Conservation (phyloP, 2,113 vertebrate species). For the Cheirogaleus medius region DNA sequence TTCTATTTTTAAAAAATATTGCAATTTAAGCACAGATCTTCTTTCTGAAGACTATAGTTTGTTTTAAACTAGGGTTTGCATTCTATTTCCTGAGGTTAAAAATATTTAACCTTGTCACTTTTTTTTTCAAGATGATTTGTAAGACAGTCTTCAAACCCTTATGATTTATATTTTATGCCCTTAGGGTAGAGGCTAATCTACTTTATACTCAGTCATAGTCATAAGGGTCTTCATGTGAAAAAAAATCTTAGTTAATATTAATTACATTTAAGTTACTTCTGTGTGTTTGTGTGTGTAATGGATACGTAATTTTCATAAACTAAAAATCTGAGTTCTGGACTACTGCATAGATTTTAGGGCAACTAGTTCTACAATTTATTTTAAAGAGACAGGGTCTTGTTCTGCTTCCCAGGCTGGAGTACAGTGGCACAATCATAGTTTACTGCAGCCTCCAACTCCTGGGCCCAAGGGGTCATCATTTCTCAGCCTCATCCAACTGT, state of each 20-base stretch:
- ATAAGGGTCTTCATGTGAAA: background rate
- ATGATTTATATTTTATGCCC: background rate
- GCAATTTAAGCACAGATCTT: background rate
- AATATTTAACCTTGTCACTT: background rate
- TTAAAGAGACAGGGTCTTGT: no score
- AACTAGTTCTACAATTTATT: no score
- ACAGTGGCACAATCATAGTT: no score
- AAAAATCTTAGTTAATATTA: background rate
- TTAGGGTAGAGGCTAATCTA: background rate
- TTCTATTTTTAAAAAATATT: background rate
- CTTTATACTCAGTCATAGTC: background rate
- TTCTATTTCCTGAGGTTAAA: background rate
- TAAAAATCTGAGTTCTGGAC: background rate
- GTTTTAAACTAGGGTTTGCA: background rate
- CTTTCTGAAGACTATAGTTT: background rate
- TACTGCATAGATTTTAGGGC: background rate
- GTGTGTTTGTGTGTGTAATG: background rate
- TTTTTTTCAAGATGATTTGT: background rate
- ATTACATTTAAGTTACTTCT: background rate
- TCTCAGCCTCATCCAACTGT: no score
- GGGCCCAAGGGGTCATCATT: no score
- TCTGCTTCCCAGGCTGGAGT: no score
- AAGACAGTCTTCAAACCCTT: background rate
- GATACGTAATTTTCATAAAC: background rate
- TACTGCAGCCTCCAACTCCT: no score